Percentiles rank a stretch among this genome's conserved stretches.
These are phyloP conservation scores for Aspiorhynchus laticeps DNA, from an alignment of 2,113 vertebrate genomes.

Conservation along the genomic window DNA sequence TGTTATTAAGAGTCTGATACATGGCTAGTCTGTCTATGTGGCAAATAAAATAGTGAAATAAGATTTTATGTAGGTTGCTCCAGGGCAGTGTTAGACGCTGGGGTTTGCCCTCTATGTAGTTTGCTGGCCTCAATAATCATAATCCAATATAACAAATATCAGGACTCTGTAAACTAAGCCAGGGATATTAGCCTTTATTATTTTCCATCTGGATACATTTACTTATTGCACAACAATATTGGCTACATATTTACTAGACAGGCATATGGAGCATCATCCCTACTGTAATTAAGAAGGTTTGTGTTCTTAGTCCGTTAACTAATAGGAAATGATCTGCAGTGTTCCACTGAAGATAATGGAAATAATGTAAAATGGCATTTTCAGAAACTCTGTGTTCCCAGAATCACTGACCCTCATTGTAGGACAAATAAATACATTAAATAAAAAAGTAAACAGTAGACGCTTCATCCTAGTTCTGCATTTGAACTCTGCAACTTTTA, in stretches of 20 bases:
- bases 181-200: conserved; percentile 60
- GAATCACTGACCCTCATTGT: neutral
- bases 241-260: conserved; percentile 25
- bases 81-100: conserved; percentile 68
- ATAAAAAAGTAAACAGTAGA: neutral
- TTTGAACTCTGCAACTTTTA: neutral
- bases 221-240: conserved; percentile 45
- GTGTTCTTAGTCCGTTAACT: conserved; percentile 13
- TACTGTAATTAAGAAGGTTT: conserved; percentile 25
- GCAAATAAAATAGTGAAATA: conserved; percentile 64
- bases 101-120: conserved; percentile 63
- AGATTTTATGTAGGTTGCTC: conserved; percentile 62
- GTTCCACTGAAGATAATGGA: neutral
- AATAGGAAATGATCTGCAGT: conserved; percentile 4
- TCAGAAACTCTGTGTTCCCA: neutral
- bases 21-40: conserved; percentile 63
- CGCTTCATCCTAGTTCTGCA: neutral
- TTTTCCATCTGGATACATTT: conserved; percentile 58
- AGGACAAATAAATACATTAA: neutral
- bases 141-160: conserved; percentile 70
- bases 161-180: conserved; percentile 52
- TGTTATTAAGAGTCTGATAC: conserved; percentile 69
- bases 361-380: conserved; percentile 14
- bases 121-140: conserved; percentile 69
- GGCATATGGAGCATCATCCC: conserved; percentile 19